phyloP scores from a whole-genome alignment of 2,888 invertebrate genomes.

The Philereme vetulata region DNA sequence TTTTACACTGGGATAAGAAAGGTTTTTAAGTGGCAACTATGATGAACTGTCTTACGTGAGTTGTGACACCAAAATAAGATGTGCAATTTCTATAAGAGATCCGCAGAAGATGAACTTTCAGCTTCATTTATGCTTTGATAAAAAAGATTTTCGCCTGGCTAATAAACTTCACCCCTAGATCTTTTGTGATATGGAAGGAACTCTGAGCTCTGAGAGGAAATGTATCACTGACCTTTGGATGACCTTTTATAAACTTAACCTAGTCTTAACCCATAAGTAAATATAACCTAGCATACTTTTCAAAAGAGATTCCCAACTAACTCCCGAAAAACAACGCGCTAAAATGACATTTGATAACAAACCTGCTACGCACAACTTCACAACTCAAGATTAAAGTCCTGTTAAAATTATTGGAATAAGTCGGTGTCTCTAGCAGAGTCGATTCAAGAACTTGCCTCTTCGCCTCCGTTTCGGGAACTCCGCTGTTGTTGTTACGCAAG shows the following conservation, averaged over 20 bases:
- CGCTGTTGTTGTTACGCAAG: constrained; percentile 36
- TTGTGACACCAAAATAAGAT: too few relatives aligned
- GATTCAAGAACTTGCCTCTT: constrained; percentile 22
- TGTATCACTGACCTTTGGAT: too few relatives aligned
- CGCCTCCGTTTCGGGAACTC: constrained; percentile 30
- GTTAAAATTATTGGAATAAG: constrained; percentile 39
- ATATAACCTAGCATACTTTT: background rate
- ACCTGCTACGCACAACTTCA: constrained; percentile 18
- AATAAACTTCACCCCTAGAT: too few relatives aligned
- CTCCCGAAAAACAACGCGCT: constrained; percentile 7
- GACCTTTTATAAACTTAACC: too few relatives aligned
- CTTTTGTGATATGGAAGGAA: too few relatives aligned
- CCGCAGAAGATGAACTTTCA: too few relatives aligned
- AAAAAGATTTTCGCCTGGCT: too few relatives aligned
- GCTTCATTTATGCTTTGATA: too few relatives aligned
- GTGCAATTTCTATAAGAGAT: too few relatives aligned
- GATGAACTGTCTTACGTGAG: too few relatives aligned
- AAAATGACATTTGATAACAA: constrained; percentile 22
- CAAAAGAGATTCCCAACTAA: constrained; percentile 1
- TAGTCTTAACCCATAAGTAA: too few relatives aligned
- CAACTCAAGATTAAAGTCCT: constrained; percentile 35
- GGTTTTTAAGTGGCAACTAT: background rate
- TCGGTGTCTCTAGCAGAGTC: constrained; percentile 33
- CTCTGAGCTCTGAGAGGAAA: too few relatives aligned
- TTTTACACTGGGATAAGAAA: background rate